Base-by-base conservation (phyloP, 1,140 invertebrate genomes). In the Eriocheir sinensis region DNA sequence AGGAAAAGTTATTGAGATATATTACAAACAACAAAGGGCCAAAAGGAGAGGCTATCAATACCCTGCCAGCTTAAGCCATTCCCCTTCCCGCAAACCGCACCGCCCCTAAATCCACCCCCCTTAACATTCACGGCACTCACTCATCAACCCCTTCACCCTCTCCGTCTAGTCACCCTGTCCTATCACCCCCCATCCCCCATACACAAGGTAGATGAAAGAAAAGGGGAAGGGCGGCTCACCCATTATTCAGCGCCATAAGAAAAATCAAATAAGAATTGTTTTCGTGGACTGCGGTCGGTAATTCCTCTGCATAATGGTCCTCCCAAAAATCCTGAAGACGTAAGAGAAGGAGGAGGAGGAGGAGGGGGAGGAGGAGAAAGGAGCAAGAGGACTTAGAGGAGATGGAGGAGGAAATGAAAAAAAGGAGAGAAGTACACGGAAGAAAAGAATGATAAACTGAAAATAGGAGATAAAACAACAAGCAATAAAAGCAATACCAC, bases 211-310 rank as follows among this genome's bases (percentile, higher is more conserved):
- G 60, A n/a, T 12, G 1, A n/a, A n/a, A n/a, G 60, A n/a, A n/a
- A n/a, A n/a, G 60, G 60, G 1, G 1, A n/a, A n/a, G 27, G 60
- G 60, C 27, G 21, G 27, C 60, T 72, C 17, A 72, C 60, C 27
- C 60, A 2, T 27, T 72, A 72, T 72, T 72, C 60, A 72, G 60
- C 27, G 21, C n/a, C 48, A n/a, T 4, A n/a, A 72, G 17, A 27
- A n/a, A 72, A 72, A 72, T 72, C 60, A 72, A 53, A 72, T 72
- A 72, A 72, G 48, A 53, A 53, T n/a, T 72, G 60, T 72, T 72
- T 72, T 72, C 60, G 60, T 72, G 60, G 27, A 27, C 17, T 72
- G 17, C 27, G 60, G 60, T 72, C 60, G 60, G 60, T 72, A 72
- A n/a, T n/a, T 72, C n/a, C 21, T 72, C 27, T n/a, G 60, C 27